phyloP scores from a whole-genome alignment of 1,140 invertebrate species.

The Zaprionus capensis region DNA sequence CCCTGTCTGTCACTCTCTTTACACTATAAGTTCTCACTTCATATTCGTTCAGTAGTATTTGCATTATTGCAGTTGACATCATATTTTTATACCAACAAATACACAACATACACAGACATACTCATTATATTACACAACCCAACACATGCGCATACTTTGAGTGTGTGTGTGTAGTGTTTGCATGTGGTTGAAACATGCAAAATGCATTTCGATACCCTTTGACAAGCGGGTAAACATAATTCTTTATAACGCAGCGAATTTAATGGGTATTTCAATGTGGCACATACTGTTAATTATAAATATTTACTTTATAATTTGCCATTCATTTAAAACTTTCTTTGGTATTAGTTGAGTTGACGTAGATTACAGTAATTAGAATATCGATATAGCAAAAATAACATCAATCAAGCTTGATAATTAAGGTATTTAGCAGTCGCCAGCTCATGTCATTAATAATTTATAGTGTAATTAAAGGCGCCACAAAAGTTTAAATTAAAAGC shows the following conservation, averaged over 20 bases:
- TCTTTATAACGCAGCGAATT: not conserved
- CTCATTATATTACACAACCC: not conserved
- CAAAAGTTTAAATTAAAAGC: constrained; percentile 41
- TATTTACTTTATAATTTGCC: too few relatives aligned
- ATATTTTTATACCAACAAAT: constrained; percentile 14
- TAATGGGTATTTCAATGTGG: not conserved
- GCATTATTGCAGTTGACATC: constrained; percentile 47
- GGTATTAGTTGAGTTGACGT: too few relatives aligned
- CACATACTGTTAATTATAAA: not conserved
- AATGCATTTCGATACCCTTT: constrained; percentile 48
- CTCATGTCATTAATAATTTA: not conserved
- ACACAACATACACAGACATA: constrained; percentile 15
- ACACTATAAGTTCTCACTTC: constrained; percentile 11
- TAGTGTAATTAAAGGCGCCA: constrained; percentile 59
- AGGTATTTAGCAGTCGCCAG: not conserved
- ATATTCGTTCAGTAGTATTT: constrained; percentile 20
- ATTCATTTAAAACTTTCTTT: too few relatives aligned
- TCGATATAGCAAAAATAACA: not conserved
- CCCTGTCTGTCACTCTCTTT: not conserved
- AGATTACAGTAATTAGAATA: not conserved
- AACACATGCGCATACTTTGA: not conserved
- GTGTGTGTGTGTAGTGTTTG: constrained; percentile 28
- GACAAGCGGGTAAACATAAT: constrained; percentile 45
- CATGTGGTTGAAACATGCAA: constrained; percentile 51
- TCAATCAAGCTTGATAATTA: not conserved